A percentile compares a stretch with the other conserved stretches of the same genome.
Conservation (phyloP, 2,888 invertebrate species). For the Oasisia sp. region DNA sequence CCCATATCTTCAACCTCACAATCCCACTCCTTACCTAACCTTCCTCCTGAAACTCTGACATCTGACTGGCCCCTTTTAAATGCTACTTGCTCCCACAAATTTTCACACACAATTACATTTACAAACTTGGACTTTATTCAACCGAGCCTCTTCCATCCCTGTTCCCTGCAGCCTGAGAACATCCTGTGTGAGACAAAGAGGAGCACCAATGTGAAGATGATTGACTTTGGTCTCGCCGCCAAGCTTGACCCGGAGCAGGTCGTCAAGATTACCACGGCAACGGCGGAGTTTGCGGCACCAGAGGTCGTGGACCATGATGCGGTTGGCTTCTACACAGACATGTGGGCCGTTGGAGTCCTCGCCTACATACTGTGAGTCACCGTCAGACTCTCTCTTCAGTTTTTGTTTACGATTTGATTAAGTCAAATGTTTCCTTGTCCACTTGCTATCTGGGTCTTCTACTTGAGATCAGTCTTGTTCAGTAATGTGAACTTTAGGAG, state of each 20-base stretch:
- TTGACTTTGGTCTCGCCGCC: conserved; percentile 99
- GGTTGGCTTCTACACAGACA: conserved; percentile 99
- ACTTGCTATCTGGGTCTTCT: too few species aligned
- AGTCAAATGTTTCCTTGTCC: too few species aligned
- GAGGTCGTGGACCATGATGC: conserved; percentile 99
- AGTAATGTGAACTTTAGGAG: too few species aligned
- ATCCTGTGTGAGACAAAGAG: conserved; percentile 98
- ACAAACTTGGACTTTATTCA: background rate
- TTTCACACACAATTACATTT: background rate
- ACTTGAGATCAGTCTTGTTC: too few species aligned
- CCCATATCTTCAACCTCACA: too few species aligned
- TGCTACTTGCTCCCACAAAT: background rate
- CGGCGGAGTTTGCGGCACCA: conserved; percentile 99
- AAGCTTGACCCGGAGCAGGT: conserved; percentile 97
- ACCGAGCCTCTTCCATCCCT: background rate
- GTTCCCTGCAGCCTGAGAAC: conserved; percentile 90
- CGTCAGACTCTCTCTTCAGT: too few species aligned
- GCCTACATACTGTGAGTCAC: conserved; percentile 92
- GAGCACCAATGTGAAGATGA: conserved; percentile 95
- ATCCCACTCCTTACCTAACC: too few species aligned
- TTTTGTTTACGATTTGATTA: too few species aligned
- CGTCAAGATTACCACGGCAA: conserved; percentile 98
- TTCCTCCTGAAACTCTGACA: too few species aligned
- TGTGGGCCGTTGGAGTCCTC: conserved; percentile 99
- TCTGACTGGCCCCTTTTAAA: too few species aligned